Conservation (phyloP, 2,797 vertebrate species). For the Enteromius afrohamiltoni region DNA sequence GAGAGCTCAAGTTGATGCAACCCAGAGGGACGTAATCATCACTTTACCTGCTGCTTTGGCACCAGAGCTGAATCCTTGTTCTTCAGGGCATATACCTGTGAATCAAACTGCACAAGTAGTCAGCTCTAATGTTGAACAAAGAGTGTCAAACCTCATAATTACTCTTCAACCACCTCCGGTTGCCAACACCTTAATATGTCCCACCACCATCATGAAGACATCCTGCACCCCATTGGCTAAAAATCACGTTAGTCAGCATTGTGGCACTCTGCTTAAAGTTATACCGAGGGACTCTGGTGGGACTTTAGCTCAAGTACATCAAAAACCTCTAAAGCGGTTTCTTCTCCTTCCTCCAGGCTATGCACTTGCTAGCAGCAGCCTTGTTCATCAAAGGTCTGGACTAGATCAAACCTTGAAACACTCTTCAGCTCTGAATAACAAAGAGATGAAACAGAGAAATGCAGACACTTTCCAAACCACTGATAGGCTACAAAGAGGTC, state of each 20-base stretch:
- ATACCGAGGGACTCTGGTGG: not conserved
- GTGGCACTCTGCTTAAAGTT: constrained; percentile 48
- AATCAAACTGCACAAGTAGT: constrained; percentile 7
- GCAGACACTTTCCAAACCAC: not conserved
- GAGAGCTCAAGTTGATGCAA: not conserved
- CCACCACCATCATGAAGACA: constrained; percentile 30
- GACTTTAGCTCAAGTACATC: not conserved
- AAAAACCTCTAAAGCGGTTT: constrained; percentile 28
- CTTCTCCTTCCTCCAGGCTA: constrained; percentile 48
- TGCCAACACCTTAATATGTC: constrained; percentile 32
- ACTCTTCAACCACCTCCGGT: constrained; percentile 33
- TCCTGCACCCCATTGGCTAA: not conserved
- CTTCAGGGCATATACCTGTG: constrained; percentile 3
- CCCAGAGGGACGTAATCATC: constrained; percentile 18
- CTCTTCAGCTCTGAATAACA: not conserved
- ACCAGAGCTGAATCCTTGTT: not conserved
- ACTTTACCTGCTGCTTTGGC: constrained; percentile 41
- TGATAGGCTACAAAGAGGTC: not conserved
- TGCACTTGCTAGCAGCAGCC: constrained; percentile 21
- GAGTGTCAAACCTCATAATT: constrained; percentile 35
- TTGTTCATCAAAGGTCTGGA: not conserved
- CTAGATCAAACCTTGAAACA: constrained; percentile 9
- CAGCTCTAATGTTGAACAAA: not conserved
- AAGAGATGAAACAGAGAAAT: not conserved
- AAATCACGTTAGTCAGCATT: constrained; percentile 35